phyloP scores from a whole-genome alignment of 1,140 invertebrate genomes.

The Mylabris phalerata region DNA sequence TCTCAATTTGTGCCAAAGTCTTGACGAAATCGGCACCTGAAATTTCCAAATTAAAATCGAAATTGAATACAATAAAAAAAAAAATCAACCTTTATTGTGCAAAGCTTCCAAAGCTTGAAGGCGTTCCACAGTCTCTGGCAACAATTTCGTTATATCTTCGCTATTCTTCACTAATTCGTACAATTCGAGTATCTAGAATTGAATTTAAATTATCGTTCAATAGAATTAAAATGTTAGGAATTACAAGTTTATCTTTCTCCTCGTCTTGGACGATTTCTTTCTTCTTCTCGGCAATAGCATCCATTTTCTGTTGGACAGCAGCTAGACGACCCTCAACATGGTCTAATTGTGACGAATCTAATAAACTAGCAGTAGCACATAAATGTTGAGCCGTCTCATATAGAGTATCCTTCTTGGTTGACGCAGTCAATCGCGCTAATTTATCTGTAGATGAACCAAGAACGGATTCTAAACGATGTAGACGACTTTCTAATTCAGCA shows the following conservation, averaged over 20 bases:
- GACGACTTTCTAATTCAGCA: constrained; percentile 61
- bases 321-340: constrained; percentile 71
- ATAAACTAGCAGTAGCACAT: constrained; percentile 65
- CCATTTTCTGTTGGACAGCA: constrained; percentile 66
- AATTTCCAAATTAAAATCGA: constrained; percentile 33
- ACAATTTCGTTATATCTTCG: constrained; percentile 65
- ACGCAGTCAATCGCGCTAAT: constrained; percentile 45
- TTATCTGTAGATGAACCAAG: constrained; percentile 60
- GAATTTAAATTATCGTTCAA: constrained; percentile 4
- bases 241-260: constrained; percentile 72
- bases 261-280: constrained; percentile 57
- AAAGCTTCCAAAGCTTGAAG: constrained; percentile 76
- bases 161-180: constrained; percentile 82
- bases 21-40: constrained; percentile 79
- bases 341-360: constrained; percentile 76
- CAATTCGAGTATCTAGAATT: constrained; percentile 66
- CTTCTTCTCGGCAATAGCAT: constrained; percentile 64
- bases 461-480: constrained; percentile 68
- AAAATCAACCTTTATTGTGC: constrained; percentile 72
- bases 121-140: constrained; percentile 76
- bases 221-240: not conserved
- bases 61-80: not conserved
- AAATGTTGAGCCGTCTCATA: constrained; percentile 64
- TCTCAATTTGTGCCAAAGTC: constrained; percentile 74
- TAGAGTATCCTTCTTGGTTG: constrained; percentile 33